Evolutionary conservation across 2,888 invertebrate species (phyloP).

Genomic region (Polymixis lichenea): DNA sequence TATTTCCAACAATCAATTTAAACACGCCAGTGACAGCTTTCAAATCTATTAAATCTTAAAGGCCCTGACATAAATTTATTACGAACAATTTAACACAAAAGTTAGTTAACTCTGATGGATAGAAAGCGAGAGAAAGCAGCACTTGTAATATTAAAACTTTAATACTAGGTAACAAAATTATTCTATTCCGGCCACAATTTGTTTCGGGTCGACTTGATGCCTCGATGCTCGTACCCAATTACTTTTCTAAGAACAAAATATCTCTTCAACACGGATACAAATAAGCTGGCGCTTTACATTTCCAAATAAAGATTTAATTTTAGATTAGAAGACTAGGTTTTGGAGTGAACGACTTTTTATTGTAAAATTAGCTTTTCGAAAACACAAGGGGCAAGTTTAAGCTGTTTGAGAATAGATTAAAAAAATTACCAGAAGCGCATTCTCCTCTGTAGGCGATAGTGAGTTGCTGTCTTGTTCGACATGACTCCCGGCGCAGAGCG

Average conservation of each 20-base stretch:
- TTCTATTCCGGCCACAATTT: slow-evolving; percentile 79
- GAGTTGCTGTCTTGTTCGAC: slow-evolving; percentile 93
- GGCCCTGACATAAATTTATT: slow-evolving; percentile 55
- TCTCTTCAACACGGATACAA: slow-evolving; percentile 77
- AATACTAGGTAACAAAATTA: slow-evolving; percentile 78
- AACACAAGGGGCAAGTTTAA: slow-evolving; percentile 21
- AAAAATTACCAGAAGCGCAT: slow-evolving; percentile 93
- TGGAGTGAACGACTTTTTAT: slow-evolving; percentile 55
- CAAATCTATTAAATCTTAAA: slow-evolving; percentile 58
- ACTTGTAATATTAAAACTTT: slow-evolving; percentile 72
- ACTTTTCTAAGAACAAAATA: slow-evolving; percentile 83
- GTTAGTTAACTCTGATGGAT: slow-evolving; percentile 55
- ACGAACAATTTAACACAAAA: slow-evolving; percentile 65
- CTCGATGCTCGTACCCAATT: slow-evolving; percentile 81
- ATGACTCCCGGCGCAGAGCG: slow-evolving; percentile 94
- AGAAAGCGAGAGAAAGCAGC: slow-evolving; percentile 57
- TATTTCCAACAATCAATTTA: slow-evolving; percentile 46
- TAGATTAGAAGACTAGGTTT: slow-evolving; percentile 79
- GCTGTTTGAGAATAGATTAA: slow-evolving; percentile 22
- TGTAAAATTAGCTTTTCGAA: slow-evolving; percentile 49
- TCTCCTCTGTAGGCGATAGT: slow-evolving; percentile 95
- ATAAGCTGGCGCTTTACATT: slow-evolving; percentile 77
- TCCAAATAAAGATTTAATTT: slow-evolving; percentile 85
- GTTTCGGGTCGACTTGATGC: slow-evolving; percentile 76
- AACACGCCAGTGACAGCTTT: slow-evolving; percentile 51